Evolutionary conservation across 2,113 vertebrate species (phyloP).

Genomic region (Hypocryptadius cinnamomeus): DNA sequence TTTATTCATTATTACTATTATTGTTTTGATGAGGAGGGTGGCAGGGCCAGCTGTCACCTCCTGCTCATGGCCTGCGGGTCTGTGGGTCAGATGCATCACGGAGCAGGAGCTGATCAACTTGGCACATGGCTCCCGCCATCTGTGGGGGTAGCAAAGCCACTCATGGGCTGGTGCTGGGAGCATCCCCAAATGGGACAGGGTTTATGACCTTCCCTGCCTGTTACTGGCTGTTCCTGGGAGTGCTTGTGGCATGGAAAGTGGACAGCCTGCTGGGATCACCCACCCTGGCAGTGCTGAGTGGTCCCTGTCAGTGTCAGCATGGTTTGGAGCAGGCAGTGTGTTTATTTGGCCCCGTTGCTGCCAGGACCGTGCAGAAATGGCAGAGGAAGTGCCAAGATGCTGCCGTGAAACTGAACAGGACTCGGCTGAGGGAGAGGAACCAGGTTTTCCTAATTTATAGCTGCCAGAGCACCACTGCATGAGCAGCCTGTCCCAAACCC

Average conservation of each 20-base stretch:
- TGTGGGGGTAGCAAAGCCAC: background rate
- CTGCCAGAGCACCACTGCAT: accelerated
- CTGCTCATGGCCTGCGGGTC: background rate
- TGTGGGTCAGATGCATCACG: background rate
- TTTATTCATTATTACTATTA: background rate
- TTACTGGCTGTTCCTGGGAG: background rate
- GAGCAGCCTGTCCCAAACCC: background rate
- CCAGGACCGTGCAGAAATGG: background rate
- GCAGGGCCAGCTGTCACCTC: background rate
- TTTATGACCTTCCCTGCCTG: background rate
- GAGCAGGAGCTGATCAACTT: background rate
- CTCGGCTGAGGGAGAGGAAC: background rate
- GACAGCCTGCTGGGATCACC: background rate
- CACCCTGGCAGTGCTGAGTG: accelerated
- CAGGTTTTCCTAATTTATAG: background rate
- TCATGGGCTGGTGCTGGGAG: background rate
- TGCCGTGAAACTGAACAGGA: background rate
- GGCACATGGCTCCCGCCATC: background rate
- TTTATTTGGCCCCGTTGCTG: background rate
- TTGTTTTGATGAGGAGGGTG: background rate
- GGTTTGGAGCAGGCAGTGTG: background rate
- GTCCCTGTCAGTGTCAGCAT: accelerated
- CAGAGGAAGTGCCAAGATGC: background rate
- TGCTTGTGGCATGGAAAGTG: accelerated
- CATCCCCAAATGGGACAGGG: accelerated